phyloP scores from a whole-genome alignment of 2,113 vertebrate species.

The Paracanthobrama guichenoti region DNA sequence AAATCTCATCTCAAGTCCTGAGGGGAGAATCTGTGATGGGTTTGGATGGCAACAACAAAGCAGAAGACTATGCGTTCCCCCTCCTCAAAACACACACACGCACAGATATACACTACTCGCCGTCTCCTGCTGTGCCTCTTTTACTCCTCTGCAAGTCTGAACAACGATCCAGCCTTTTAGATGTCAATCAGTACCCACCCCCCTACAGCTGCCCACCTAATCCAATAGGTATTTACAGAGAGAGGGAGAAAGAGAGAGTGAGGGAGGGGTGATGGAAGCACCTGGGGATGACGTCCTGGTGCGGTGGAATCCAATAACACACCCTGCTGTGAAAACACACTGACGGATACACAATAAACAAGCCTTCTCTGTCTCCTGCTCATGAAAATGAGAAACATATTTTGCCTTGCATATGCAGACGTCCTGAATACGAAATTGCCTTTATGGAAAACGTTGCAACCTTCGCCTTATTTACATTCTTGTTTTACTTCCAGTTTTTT shows the following conservation, averaged over 20 bases:
- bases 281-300: constrained; percentile 77
- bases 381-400: constrained; percentile 71
- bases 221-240: constrained; percentile 77
- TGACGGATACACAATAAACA: constrained; percentile 45
- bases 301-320: constrained; percentile 78
- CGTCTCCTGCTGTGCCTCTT: constrained; percentile 45
- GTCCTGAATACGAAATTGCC: background rate
- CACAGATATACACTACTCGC: constrained; percentile 21
- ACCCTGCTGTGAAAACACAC: constrained; percentile 75
- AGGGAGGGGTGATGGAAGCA: constrained; percentile 57
- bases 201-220: constrained; percentile 71
- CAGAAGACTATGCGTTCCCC: constrained; percentile 54
- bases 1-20: constrained; percentile 68
- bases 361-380: constrained; percentile 63
- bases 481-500: background rate
- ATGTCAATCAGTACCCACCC: constrained; percentile 72
- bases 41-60: constrained; percentile 76
- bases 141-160: constrained; percentile 71
- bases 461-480: constrained; percentile 2
- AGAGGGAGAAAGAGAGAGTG: constrained; percentile 36
- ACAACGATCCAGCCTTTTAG: constrained; percentile 75
- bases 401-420: constrained; percentile 29
- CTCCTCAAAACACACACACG: constrained; percentile 9
- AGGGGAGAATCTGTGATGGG: constrained; percentile 65
- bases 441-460: background rate